phyloP scores from a whole-genome alignment of 2,888 invertebrate genomes.

The Onchidella celtica region DNA sequence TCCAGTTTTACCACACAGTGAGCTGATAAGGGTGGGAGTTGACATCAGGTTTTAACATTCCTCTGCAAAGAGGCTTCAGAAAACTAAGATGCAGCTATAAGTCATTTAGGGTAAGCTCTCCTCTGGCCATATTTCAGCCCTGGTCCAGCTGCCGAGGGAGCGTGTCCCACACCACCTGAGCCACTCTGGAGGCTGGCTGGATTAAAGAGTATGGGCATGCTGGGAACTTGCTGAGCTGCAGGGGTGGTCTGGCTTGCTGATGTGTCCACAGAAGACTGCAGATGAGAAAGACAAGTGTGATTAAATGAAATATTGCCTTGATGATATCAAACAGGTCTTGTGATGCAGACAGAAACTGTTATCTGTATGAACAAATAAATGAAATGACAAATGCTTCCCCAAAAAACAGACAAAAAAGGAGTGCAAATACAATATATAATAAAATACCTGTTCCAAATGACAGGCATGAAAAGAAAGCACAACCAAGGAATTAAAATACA shows the following conservation, averaged over 20 bases:
- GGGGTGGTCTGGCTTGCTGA: neutral
- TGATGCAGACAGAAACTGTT: neutral
- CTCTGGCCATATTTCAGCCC: constrained; percentile 75
- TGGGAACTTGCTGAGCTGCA: constrained; percentile 1
- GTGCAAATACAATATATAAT: too few relatives aligned
- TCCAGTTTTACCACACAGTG: too few relatives aligned
- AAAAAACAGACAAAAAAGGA: too few relatives aligned
- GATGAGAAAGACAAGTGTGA: constrained; percentile 20
- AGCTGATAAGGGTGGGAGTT: too few relatives aligned
- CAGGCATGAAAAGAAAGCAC: too few relatives aligned
- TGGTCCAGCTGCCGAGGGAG: constrained; percentile 84
- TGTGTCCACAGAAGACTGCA: constrained; percentile 3
- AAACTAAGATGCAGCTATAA: too few relatives aligned
- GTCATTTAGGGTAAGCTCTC: constrained; percentile 65
- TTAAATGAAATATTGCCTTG: neutral
- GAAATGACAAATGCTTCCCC: too few relatives aligned
- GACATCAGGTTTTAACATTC: too few relatives aligned
- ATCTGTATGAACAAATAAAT: neutral
- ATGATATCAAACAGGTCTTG: neutral
- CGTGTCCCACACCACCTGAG: constrained; percentile 64
- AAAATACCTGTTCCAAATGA: too few relatives aligned
- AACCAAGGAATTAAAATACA: too few relatives aligned
- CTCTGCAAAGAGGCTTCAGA: too few relatives aligned
- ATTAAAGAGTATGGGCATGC: constrained; percentile 72
- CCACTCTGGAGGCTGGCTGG: constrained; percentile 77